Conservation (phyloP, 2,888 invertebrate species). For the Scrobipalpa atriplicella region DNA sequence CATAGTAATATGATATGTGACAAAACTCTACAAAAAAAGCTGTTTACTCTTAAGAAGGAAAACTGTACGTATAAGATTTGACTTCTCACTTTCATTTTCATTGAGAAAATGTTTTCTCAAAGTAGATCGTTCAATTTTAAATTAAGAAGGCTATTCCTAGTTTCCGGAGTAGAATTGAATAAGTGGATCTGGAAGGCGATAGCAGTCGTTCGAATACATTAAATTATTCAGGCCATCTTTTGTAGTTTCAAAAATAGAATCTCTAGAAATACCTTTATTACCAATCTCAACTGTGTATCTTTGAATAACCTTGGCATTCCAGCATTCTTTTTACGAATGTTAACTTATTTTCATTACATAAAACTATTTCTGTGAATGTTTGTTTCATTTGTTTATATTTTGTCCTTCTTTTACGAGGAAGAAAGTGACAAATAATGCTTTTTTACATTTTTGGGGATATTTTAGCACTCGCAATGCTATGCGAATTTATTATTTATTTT, state of each 20-base stretch:
- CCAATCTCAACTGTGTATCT: neutral
- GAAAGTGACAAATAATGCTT: no score
- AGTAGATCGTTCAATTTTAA: neutral
- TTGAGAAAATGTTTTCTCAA: neutral
- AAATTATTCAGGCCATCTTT: neutral
- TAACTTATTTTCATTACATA: neutral
- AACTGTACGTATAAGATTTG: no score
- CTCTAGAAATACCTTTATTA: neutral
- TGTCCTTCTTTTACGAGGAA: no score
- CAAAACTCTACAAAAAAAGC: no score
- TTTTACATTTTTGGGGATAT: no score
- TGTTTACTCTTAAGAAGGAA: no score
- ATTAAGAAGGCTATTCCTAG: neutral
- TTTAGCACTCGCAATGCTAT: no score
- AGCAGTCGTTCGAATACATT: conserved; percentile 2
- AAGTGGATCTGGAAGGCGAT: conserved; percentile 7
- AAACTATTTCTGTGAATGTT: neutral
- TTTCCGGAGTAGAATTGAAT: neutral
- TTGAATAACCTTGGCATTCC: neutral
- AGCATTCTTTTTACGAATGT: neutral
- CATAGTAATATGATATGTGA: no score
- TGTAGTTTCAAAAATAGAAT: neutral
- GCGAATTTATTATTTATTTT: no score
- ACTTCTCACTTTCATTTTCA: neutral
- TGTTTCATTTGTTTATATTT: no score